Evolutionary conservation across 2,797 vertebrate genomes (phyloP).

Genomic region (Eulemur rubriventer): DNA sequence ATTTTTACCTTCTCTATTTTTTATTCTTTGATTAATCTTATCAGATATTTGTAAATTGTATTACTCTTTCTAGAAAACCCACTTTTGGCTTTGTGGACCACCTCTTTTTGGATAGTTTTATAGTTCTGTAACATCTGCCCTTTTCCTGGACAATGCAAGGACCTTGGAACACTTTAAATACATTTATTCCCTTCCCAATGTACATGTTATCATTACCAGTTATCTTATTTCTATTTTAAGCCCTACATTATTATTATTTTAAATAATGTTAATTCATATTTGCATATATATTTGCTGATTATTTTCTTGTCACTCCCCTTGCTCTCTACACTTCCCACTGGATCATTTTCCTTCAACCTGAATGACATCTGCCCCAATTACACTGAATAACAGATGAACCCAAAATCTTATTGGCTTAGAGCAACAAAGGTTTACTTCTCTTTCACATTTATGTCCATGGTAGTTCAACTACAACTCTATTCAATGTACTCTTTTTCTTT

Average conservation of each 20-base stretch:
- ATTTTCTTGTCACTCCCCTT: background rate
- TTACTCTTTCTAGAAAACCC: background rate
- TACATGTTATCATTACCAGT: background rate
- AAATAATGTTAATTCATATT: background rate
- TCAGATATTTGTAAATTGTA: background rate
- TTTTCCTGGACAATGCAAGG: background rate
- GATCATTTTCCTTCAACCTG: slow-evolving; percentile 28
- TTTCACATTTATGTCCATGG: background rate
- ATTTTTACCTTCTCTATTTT: background rate
- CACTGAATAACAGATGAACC: background rate
- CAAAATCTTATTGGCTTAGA: background rate
- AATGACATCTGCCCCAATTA: slow-evolving; percentile 22
- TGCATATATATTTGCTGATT: background rate
- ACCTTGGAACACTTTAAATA: background rate
- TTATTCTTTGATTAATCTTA: background rate
- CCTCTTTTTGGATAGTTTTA: background rate
- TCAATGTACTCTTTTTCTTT: background rate
- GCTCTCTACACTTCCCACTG: background rate
- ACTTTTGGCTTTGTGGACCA: background rate
- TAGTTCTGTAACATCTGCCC: background rate
- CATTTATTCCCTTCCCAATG: background rate
- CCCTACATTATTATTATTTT: background rate
- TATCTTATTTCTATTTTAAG: background rate
- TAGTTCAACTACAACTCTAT: background rate
- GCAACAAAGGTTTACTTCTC: background rate